Base-by-base conservation (phyloP, 1,140 invertebrate genomes). In the Gerris buenoi region DNA sequence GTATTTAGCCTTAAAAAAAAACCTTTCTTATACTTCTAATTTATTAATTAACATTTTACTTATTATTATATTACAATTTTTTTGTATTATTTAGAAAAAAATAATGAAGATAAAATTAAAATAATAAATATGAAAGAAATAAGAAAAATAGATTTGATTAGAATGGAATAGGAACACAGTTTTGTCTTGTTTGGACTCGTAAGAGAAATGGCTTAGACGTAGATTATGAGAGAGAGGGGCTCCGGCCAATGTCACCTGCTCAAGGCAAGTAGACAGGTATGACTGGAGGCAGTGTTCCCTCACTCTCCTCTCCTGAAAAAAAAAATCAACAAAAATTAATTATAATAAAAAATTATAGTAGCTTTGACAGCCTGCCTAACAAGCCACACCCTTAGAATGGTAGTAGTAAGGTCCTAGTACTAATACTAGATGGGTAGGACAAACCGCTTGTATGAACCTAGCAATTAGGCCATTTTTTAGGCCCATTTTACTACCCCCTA, bases 211-310 rank as follows among this genome's bases (percentile, higher is more conserved):
- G n/a, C n/a, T n/a, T 46, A 18, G 18, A 5, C 5, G 33, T 46
- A 46, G 33, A 46, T 18, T 46, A 10, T 46, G 33, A 46, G 33
- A 46, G 33, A 5, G 33, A 46, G 18, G 33, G 33, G 18, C 5
- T 46, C 33, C 5, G 18, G 33, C 33, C 33, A 46, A 18, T 46
- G 5, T 46, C 18, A 46, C 33, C 33, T 46, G 5, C 33, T 68
- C 29, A 69, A 57, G 68, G 68, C 15, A 69, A 63, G 60, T 69
- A 69, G 46, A 69, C 64, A 46, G 68, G 68, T n/a, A 69, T 69
- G 28, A 69, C 63, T n/a, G 68, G 68, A n/a, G 68, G 68, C 57
- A 69, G 59, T 18, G 63, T 67, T 26, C 65, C 58, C 59, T 65
- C 68, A 61, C 65, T 59, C 62, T 67, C 68, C 33, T 69, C 65